A percentile compares a stretch with the other conserved stretches of the same genome.
Evolutionary conservation across 2,113 vertebrate species (phyloP).

Genomic region (Eupsittula cactorum): DNA sequence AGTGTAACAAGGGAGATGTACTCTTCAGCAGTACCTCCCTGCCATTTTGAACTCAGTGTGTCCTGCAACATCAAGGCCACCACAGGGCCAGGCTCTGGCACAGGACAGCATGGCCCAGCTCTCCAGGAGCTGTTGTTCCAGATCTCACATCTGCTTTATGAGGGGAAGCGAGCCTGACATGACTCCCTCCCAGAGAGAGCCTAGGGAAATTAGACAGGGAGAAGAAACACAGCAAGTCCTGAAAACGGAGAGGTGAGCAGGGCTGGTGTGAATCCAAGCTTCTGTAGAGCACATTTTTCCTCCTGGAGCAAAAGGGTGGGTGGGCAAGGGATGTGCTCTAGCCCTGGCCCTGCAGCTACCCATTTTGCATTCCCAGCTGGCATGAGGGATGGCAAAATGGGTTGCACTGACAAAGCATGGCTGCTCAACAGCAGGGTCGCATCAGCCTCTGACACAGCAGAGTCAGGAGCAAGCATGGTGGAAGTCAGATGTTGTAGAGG

Average conservation of each 20-base stretch:
- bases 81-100: not conserved
- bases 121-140: not conserved
- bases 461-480: not conserved
- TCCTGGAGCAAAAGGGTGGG: not conserved
- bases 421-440: not conserved
- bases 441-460: not conserved
- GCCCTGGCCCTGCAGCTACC: not conserved
- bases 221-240: not conserved
- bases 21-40: not conserved
- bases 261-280: not conserved
- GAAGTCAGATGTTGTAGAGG: not conserved
- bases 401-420: not conserved
- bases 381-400: not conserved
- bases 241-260: not conserved
- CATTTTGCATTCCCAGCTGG: not conserved
- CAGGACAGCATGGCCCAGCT: not conserved
- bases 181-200: not conserved
- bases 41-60: not conserved
- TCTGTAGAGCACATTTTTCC: not conserved
- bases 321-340: not conserved
- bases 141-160: not conserved
- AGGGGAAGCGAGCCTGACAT: not conserved
- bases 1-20: not conserved
- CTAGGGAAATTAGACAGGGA: not conserved
- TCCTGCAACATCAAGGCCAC: not conserved